Base-by-base conservation (phyloP, 2,113 vertebrate genomes). In the Cyanoliseus patagonus region DNA sequence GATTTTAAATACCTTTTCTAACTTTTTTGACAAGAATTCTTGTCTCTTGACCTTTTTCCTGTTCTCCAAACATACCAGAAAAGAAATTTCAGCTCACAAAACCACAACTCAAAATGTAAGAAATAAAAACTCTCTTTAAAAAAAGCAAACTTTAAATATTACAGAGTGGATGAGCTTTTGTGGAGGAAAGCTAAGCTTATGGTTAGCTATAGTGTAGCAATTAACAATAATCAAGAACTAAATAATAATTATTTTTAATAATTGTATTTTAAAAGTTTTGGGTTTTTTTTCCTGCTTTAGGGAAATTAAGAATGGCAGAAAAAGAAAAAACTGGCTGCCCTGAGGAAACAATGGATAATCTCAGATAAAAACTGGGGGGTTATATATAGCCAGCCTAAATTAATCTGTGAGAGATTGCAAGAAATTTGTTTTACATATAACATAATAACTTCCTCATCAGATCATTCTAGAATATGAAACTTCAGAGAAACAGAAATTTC, bases 241-340 rank as follows among this genome's bases (percentile, higher is more conserved):
- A 91, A 79, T 35, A 42, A 3, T 35, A 51, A 63, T 7, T 33
- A 85, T 86, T 86, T 78, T 75, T 67, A 4, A 49, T 23, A 44
- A 55, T 9, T 39, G 3, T 31, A 23, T 87, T 88, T 92, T 57
- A 73, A 75, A 51, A 41, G 6, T 73, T 18, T 64, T 16, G 14
- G 1, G 1, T 2, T 2, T 47, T 5, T 24, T 53, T 52, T 12
- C 17, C 33, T 91, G 7, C 22, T 69, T 86, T 77, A 55, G 15
- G 31, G 19, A 86, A 92, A 94, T 68, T 41, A 70, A 81, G 42
- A 75, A 75, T n/a, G 24, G 11, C n/a, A 87, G 47, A 93, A 82
- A 82, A 80, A 51, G 46, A 67, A 83, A 76, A 72, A 81, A 92
- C 13, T 80, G 20, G 2, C 7, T 88, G 37, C 28, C 64, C 17